Evolutionary conservation across 1,140 invertebrate species (phyloP).

Genomic region (Drosophila prosaltans): DNA sequence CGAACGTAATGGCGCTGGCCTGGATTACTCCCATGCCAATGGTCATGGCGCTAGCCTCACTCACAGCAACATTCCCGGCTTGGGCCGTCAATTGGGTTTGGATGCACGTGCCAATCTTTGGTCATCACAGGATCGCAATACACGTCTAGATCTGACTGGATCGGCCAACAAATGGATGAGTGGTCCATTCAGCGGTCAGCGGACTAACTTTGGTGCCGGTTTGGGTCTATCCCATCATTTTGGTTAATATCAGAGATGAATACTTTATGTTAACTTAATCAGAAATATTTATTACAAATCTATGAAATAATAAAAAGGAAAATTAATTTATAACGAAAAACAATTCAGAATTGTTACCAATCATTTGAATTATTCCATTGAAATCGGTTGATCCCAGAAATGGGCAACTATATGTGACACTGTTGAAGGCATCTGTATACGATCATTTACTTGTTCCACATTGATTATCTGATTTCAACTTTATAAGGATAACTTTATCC

Average conservation of each 20-base stretch:
- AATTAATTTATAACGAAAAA: not conserved
- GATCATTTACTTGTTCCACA: no score
- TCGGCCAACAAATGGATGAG: conserved; percentile 68
- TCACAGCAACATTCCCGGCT: conserved; percentile 73
- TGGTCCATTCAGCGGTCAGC: conserved; percentile 58
- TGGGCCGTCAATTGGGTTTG: conserved; percentile 68
- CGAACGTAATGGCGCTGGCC: conserved; percentile 68
- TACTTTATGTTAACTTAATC: not conserved
- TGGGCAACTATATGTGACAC: no score
- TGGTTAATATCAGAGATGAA: conserved; percentile 40
- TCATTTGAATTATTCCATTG: no score
- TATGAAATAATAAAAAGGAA: conserved; percentile 6
- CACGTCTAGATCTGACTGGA: conserved; percentile 64
- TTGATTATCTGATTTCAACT: no score
- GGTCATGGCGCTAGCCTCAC: conserved; percentile 73
- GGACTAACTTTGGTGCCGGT: conserved; percentile 54
- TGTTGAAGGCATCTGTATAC: no score
- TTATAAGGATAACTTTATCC: no score
- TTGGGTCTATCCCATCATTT: conserved; percentile 66
- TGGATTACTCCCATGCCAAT: conserved; percentile 69
- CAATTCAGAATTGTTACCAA: not conserved
- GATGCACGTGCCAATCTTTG: conserved; percentile 67
- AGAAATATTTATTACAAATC: conserved; percentile 38
- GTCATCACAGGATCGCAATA: conserved; percentile 71
- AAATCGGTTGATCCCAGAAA: no score